Evolutionary conservation across 2,113 vertebrate species (phyloP), one percentile per base, ranked within the genome.

Genomic region (Centropus bengalensis): DNA sequence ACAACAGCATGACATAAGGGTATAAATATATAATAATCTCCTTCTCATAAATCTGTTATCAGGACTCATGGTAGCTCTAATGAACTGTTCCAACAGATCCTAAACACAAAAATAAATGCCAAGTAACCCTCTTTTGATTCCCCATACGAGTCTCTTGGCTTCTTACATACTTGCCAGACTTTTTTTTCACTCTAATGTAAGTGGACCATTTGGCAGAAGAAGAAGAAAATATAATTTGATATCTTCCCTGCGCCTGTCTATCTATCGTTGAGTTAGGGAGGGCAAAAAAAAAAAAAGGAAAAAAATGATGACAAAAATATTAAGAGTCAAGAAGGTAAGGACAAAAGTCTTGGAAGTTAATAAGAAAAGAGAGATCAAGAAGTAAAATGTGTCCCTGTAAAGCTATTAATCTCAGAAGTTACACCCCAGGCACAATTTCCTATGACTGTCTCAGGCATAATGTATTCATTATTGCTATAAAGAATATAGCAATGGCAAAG

Each of bases 101-200:
- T 81, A 78, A 89, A 71, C 4, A 21, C 32, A 70, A 91, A 92
- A 89, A 45, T 62, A 89, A 80, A 69, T 1, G 19, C 6, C 73
- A 86, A 88, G 67, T 74, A 71, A 91, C 78, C 45, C 84, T 89
- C 75, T 87, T 73, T 59, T 80, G 73, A 88, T 86, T 89, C 51
- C 47, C 63, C 22, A 69, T 87, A 30, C 13, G 67, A 92, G 80
- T 75, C 86, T 88, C 82, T 89, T 81, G 94, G 85, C 42, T 94
- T 87, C 90, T 95, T 94, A 74, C 62, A 87, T 78, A 74, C 78
- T 36, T 36, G 36, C 36, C 36, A 36, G 36, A 36, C 36, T 36
- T 36, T 36, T 36, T 36, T 36, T 36, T 36, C 36, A 36, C 36
- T 36, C 36, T 36, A 36, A 36, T 32, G 40, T 52, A 32, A 93